A percentile compares a stretch with the other conserved stretches of the same genome.
phyloP scores from a whole-genome alignment of 2,797 vertebrate species.

The Taenioides sp. region DNA sequence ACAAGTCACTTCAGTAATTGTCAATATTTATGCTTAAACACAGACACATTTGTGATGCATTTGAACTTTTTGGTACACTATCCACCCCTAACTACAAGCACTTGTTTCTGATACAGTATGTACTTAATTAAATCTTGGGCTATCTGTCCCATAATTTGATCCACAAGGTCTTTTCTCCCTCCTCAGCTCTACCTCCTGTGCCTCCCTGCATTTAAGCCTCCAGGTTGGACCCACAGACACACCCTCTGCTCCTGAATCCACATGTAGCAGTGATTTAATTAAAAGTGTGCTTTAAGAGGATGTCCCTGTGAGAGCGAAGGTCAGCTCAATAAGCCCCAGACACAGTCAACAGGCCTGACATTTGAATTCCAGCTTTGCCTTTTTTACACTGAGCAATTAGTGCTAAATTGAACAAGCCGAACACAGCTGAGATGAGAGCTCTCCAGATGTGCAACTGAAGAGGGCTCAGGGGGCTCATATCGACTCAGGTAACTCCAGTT shows the following conservation, averaged over 20 bases:
- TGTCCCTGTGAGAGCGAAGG: constrained; percentile 55
- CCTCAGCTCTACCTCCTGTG: background rate
- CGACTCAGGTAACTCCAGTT: background rate
- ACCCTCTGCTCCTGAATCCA: background rate
- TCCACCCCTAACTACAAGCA: too few relatives aligned
- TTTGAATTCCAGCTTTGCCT: constrained; percentile 11
- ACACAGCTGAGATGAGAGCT: background rate
- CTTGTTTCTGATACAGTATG: background rate
- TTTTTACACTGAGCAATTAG: constrained; percentile 35
- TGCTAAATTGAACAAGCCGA: constrained; percentile 42
- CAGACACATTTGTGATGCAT: too few relatives aligned
- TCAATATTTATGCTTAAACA: too few relatives aligned
- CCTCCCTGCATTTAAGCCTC: constrained; percentile 21
- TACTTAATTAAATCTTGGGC: background rate
- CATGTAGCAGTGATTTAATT: constrained; percentile 56
- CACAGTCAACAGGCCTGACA: constrained; percentile 60
- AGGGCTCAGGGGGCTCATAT: background rate
- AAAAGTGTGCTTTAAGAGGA: constrained; percentile 46
- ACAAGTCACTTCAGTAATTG: too few relatives aligned
- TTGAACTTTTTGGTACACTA: too few relatives aligned
- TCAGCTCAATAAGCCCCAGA: constrained; percentile 60
- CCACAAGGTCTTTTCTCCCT: background rate
- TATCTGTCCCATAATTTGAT: background rate
- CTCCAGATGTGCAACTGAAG: background rate
- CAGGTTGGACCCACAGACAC: constrained; percentile 16